Conservation (phyloP, 2,888 invertebrate species). For the Argyresthia albistria region DNA sequence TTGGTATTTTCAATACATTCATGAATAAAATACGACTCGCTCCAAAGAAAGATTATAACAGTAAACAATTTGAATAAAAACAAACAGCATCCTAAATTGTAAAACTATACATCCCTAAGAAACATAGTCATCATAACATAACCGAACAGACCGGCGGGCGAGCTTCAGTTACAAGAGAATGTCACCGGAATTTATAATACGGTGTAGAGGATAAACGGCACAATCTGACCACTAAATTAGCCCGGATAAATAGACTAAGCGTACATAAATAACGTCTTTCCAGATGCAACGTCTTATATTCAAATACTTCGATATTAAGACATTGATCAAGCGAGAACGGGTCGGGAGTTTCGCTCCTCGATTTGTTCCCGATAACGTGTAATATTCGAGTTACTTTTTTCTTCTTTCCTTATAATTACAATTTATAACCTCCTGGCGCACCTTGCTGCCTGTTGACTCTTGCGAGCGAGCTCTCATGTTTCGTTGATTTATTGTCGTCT, state of each 20-base stretch:
- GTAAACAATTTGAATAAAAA: neutral
- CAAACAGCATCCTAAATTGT: slow-evolving; percentile 10
- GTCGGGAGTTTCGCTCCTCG: slow-evolving; percentile 25
- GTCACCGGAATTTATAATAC: slow-evolving; percentile 28
- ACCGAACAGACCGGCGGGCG: slow-evolving; percentile 18
- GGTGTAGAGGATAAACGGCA: slow-evolving; percentile 32
- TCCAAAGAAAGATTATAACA: too few relatives aligned
- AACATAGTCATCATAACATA: slow-evolving; percentile 45
- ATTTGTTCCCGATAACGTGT: slow-evolving; percentile 26
- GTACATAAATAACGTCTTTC: slow-evolving; percentile 22
- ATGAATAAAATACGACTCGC: too few relatives aligned
- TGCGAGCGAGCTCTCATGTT: slow-evolving; percentile 15
- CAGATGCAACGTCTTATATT: slow-evolving; percentile 24
- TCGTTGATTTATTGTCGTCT: slow-evolving; percentile 18
- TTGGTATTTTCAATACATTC: too few relatives aligned
- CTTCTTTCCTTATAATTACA: slow-evolving; percentile 32
- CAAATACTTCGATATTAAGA: slow-evolving; percentile 35
- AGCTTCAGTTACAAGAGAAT: slow-evolving; percentile 34
- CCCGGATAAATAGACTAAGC: slow-evolving; percentile 29
- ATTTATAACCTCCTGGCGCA: slow-evolving; percentile 29
- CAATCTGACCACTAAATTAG: slow-evolving; percentile 38
- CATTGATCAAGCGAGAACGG: slow-evolving; percentile 35
- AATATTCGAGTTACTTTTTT: slow-evolving; percentile 19
- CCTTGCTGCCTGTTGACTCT: slow-evolving; percentile 21
- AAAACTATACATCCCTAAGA: slow-evolving; percentile 26